Evolutionary conservation across 2,797 vertebrate genomes (phyloP).

Genomic region (Sandelia bainsii): DNA sequence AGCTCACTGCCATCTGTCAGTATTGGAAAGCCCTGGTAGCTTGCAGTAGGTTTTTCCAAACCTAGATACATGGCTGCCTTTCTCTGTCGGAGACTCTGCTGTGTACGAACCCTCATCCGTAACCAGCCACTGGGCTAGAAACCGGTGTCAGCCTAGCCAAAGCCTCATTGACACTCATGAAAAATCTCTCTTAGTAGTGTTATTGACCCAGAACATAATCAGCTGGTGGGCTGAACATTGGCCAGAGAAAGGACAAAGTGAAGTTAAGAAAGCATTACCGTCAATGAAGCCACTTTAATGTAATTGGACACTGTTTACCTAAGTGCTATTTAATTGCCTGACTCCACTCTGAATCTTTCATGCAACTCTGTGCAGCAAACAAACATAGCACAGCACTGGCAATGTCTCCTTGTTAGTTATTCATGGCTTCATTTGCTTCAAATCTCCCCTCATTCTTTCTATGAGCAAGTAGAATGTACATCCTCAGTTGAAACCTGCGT

Average conservation of each 20-base stretch:
- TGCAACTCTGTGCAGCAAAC: slow-evolving; percentile 60
- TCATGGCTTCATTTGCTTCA: slow-evolving; percentile 66
- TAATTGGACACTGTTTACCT: slow-evolving; percentile 68
- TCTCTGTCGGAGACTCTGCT: slow-evolving; percentile 75
- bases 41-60: slow-evolving; percentile 73
- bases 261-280: slow-evolving; percentile 64
- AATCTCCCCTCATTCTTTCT: slow-evolving; percentile 46
- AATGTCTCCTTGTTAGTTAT: slow-evolving; percentile 66
- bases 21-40: slow-evolving; percentile 76
- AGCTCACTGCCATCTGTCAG: slow-evolving; percentile 82
- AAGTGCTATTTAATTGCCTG: slow-evolving; percentile 71
- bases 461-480: slow-evolving; percentile 26
- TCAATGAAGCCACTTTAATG: slow-evolving; percentile 53
- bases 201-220: slow-evolving; percentile 74
- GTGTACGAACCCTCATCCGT: slow-evolving; percentile 74
- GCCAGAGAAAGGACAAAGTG: slow-evolving; percentile 44
- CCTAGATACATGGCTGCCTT: slow-evolving; percentile 74
- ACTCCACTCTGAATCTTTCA: slow-evolving; percentile 62
- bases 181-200: slow-evolving; percentile 67
- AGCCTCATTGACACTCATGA: slow-evolving; percentile 75
- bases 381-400: slow-evolving; percentile 50
- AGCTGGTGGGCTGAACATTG: slow-evolving; percentile 47
- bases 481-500: slow-evolving; percentile 37
- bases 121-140: slow-evolving; percentile 70
- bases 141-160: slow-evolving; percentile 56